Base-by-base conservation (phyloP, 2,113 vertebrate species). In the Penelope pileata region DNA sequence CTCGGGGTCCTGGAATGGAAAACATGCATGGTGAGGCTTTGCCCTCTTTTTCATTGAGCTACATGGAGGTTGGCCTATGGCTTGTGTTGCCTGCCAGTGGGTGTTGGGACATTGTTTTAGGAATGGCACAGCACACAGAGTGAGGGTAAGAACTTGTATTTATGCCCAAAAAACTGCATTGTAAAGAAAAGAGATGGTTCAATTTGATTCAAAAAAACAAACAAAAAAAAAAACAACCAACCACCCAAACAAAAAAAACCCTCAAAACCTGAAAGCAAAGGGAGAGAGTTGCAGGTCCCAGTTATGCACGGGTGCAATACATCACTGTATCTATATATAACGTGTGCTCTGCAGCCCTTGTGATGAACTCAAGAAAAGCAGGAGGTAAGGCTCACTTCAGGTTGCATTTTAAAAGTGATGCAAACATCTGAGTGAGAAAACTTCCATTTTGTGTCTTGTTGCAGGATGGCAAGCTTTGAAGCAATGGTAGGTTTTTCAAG, bases 1-100 rank as follows among this genome's bases (percentile, higher is more conserved):
- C 86, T 98, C 96, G 4, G 98, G 97, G 13, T 98, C 97, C 90
- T 99, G 64, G 56, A 69, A 76, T 32, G 34, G 60, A 80, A 93
- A 90, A 63, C 16, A 74, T 0, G 0, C 9, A 15, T 0, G 2
- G 8, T 82, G 32, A 79, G 47, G 9, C 24, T 62, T 76, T 63
- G 29, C 47, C n/a, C 18, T 51, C 34, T 66, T 73, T 63, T 32
- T 47, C 42, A 22, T 1, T 80, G 82, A 48, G 24, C 21, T 42
- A 9, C 3, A 0, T 5, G 59, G 56, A 80, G 17, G 5, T 2
- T 78, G 68, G n/a, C 30, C 69, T 94, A n/a, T 10, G 58, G 24
- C 5, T 47, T 11, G 26, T 29, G 22, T 45, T 43, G 24, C 45
- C 24, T 36, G 19, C 34, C 18, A 24, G 34, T 29, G 36, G 32